phyloP scores from a whole-genome alignment of 2,113 vertebrate genomes.

The Sula dactylatra region DNA sequence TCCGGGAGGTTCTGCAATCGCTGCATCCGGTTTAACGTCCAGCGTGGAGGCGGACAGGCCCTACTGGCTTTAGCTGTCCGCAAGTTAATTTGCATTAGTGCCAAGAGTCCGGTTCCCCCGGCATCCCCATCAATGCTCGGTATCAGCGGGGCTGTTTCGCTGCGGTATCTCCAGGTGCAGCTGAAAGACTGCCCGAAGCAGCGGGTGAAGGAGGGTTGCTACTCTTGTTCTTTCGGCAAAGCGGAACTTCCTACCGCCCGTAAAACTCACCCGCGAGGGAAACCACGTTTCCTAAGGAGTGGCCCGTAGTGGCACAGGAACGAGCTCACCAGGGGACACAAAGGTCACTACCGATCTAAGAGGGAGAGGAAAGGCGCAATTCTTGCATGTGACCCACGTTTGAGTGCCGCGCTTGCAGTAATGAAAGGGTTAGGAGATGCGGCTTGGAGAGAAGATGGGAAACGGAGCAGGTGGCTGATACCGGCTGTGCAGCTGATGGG shows the following conservation, averaged over 20 bases:
- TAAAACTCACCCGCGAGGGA: rapidly evolving
- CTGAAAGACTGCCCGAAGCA: background rate
- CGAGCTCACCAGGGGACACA: background rate
- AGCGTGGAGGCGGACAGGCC: background rate
- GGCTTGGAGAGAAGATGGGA: background rate
- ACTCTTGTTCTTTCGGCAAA: background rate
- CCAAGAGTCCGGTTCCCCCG: rapidly evolving
- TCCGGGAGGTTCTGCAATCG: rapidly evolving
- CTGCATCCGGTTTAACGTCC: background rate
- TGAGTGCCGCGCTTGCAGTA: background rate
- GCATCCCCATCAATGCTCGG: too few species aligned
- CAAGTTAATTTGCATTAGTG: background rate
- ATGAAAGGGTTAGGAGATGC: background rate
- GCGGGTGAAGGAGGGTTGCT: background rate
- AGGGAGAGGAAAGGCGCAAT: background rate
- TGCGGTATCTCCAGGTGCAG: background rate
- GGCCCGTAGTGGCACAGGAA: rapidly evolving
- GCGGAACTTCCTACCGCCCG: rapidly evolving
- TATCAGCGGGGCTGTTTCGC: background rate
- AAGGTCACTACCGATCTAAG: background rate
- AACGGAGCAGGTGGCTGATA: background rate
- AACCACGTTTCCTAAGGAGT: background rate
- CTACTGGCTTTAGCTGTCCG: background rate
- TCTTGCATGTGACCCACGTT: rapidly evolving
- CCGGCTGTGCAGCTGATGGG: rapidly evolving